These are phyloP conservation scores for Nettapus auritus DNA, from an alignment of 2,113 vertebrate genomes.

Conservation along the genomic window DNA sequence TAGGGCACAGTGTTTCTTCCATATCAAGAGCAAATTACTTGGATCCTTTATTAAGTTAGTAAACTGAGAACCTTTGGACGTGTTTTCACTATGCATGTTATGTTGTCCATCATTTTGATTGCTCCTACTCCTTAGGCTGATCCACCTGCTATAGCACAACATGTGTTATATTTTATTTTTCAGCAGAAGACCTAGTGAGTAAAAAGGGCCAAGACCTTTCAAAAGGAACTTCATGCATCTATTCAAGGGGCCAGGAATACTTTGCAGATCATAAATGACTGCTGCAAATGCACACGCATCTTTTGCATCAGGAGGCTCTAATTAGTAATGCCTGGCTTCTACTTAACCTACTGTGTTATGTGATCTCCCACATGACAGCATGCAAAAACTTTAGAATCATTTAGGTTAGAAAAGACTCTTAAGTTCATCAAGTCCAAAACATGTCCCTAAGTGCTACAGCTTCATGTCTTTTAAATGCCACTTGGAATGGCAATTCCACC, in stretches of 20 bases:
- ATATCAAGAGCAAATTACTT: background rate
- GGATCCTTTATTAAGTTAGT: background rate
- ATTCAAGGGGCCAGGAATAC: background rate
- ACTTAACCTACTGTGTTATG: background rate
- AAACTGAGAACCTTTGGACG: background rate
- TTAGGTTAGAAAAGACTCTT: no score
- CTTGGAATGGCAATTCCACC: no score
- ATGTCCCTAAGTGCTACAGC: no score
- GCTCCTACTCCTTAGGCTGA: background rate
- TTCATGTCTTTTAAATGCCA: no score
- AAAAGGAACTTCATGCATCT: background rate
- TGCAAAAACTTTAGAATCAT: background rate
- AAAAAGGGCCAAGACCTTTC: background rate
- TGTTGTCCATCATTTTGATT: background rate
- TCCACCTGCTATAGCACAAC: background rate
- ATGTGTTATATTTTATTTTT: background rate
- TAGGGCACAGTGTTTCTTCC: background rate
- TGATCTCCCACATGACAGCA: background rate
- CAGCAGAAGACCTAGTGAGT: background rate
- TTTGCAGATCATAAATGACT: background rate
- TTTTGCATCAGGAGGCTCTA: background rate
- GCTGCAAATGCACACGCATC: background rate
- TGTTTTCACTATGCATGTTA: background rate
- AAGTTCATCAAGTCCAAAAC: no score
- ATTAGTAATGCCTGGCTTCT: background rate